Percentiles rank a stretch among this genome's conserved stretches.
Evolutionary conservation across 2,888 invertebrate genomes (phyloP).

Genomic region (Subacronicta megacephala): DNA sequence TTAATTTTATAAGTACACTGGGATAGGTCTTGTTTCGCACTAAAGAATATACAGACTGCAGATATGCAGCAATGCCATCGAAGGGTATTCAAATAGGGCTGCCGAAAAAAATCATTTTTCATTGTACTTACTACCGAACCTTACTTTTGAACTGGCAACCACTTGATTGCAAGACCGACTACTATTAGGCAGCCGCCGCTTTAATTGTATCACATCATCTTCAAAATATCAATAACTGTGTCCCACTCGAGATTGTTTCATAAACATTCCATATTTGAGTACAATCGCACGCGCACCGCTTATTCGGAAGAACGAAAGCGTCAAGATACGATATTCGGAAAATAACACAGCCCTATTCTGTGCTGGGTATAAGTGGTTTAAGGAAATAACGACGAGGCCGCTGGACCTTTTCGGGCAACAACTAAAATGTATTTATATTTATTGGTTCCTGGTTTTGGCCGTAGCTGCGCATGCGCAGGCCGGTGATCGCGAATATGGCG

Average conservation of each 20-base stretch:
- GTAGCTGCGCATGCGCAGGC: constrained; percentile 63
- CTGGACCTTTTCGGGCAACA: constrained; percentile 68
- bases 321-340: constrained; percentile 44
- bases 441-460: constrained; percentile 77
- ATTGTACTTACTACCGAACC: no score
- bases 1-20: no score
- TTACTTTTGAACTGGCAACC: no score
- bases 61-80: background rate
- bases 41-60: background rate
- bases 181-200: no score
- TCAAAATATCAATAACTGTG: constrained; percentile 19
- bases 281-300: constrained; percentile 40
- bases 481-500: constrained; percentile 63
- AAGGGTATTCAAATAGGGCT: background rate
- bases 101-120: no score
- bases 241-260: constrained; percentile 34
- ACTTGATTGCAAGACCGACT: no score
- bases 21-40: no score
- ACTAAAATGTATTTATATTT: constrained; percentile 81
- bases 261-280: constrained; percentile 40
- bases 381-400: constrained; percentile 82
- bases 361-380: constrained; percentile 59
- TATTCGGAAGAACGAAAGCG: constrained; percentile 50
- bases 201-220: no score
- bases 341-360: constrained; percentile 45